Percentiles rank a stretch among this genome's conserved stretches.
phyloP scores from a whole-genome alignment of 1,140 invertebrate genomes.

The Scylla paramamosain region DNA sequence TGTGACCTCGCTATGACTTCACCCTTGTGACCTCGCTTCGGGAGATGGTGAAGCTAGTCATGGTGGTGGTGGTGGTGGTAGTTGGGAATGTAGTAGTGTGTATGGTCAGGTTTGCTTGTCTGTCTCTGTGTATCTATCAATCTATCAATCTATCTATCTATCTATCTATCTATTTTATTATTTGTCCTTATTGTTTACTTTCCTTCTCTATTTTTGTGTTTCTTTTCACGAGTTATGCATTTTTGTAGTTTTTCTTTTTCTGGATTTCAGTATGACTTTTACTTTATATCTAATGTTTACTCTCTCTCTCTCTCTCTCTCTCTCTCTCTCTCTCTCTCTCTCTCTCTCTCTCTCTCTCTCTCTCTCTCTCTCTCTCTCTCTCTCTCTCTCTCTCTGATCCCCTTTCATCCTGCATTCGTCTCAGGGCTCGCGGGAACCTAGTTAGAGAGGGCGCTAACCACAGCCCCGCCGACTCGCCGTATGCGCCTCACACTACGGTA shows the following conservation, averaged over 20 bases:
- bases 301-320: not conserved
- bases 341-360: not conserved
- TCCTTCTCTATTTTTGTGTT: not conserved
- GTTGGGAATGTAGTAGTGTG: not conserved
- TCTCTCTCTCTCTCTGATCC: too few species aligned
- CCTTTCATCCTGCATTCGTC: too few species aligned
- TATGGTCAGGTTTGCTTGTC: not conserved
- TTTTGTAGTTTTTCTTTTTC: not conserved
- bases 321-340: not conserved
- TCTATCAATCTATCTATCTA: not conserved
- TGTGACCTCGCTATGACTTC: too few species aligned
- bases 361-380: not conserved
- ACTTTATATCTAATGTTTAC: not conserved
- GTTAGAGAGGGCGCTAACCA: too few species aligned
- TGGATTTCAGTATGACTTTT: not conserved
- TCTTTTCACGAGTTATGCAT: too few species aligned
- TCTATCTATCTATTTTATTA: not conserved
- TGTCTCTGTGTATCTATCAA: not conserved
- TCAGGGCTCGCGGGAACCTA: too few species aligned
- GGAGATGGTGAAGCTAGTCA: not conserved
- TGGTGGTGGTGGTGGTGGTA: not conserved
- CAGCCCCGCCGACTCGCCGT: too few species aligned
- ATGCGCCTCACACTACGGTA: too few species aligned
- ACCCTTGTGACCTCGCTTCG: too few species aligned
- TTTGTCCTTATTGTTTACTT: not conserved